phyloP scores from a whole-genome alignment of 2,797 vertebrate species.

The Acipenser ruthenus region DNA sequence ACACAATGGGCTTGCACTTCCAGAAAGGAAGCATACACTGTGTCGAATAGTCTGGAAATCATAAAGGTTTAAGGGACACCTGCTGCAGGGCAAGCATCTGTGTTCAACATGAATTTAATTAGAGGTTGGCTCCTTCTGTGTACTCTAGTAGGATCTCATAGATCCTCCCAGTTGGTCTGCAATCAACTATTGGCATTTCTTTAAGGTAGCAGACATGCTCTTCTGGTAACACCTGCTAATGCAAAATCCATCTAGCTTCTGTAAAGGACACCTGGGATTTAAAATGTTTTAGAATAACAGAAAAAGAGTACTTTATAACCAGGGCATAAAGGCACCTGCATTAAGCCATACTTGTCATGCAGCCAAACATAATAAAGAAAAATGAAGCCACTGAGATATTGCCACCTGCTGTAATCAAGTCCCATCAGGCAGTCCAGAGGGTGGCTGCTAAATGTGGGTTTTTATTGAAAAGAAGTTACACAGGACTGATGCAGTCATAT shows the following conservation, averaged over 20 bases:
- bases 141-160: slow-evolving; percentile 44
- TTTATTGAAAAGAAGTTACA: background rate
- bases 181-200: slow-evolving; percentile 52
- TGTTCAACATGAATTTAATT: slow-evolving; percentile 68
- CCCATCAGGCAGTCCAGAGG: background rate
- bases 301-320: slow-evolving; percentile 40
- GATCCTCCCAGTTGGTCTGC: slow-evolving; percentile 43
- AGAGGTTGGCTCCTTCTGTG: slow-evolving; percentile 54
- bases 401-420: slow-evolving; percentile 1
- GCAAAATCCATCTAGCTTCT: slow-evolving; percentile 30
- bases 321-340: slow-evolving; percentile 25
- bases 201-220: slow-evolving; percentile 44
- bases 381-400: background rate
- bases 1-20: too few relatives aligned
- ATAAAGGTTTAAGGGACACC: slow-evolving; percentile 49
- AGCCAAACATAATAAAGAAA: slow-evolving; percentile 3
- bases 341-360: slow-evolving; percentile 2
- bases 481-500: background rate
- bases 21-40: slow-evolving; percentile 29
- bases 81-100: slow-evolving; percentile 64
- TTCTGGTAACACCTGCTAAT: slow-evolving; percentile 46
- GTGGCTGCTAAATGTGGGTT: background rate
- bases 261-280: slow-evolving; percentile 39
- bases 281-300: slow-evolving; percentile 23
- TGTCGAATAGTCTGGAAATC: slow-evolving; percentile 46